Conservation (phyloP, 2,888 invertebrate genomes). For the Pammene fasciana region DNA sequence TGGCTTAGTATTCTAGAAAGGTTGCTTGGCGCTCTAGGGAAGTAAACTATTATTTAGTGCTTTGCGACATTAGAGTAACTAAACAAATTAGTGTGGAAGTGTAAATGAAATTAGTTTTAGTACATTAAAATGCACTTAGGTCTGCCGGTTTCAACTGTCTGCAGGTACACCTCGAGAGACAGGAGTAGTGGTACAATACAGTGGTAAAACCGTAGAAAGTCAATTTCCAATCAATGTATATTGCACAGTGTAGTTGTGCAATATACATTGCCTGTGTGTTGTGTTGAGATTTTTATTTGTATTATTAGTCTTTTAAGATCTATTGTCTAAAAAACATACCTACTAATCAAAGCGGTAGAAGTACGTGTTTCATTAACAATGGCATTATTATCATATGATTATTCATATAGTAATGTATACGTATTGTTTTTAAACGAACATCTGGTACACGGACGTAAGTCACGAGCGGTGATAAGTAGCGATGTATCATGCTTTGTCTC, state of each 20-base stretch:
- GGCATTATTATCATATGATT: slow-evolving; percentile 24
- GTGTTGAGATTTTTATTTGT: too few relatives aligned
- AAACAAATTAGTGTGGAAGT: neutral
- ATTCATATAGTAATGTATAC: slow-evolving; percentile 32
- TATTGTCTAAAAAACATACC: too few relatives aligned
- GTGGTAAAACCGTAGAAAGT: too few relatives aligned
- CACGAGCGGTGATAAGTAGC: slow-evolving; percentile 42
- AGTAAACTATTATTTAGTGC: neutral
- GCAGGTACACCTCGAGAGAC: neutral
- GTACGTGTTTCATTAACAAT: slow-evolving; percentile 14
- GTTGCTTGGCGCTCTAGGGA: slow-evolving; percentile 7
- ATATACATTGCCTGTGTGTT: too few relatives aligned
- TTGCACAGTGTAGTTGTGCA: too few relatives aligned
- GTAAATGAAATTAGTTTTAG: slow-evolving; percentile 2
- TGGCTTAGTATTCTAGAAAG: slow-evolving; percentile 10
- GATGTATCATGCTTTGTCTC: slow-evolving; percentile 21
- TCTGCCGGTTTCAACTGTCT: neutral
- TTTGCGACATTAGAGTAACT: neutral
- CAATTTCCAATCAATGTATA: too few relatives aligned
- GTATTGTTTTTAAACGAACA: slow-evolving; percentile 47
- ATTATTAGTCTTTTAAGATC: too few relatives aligned
- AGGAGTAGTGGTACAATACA: neutral
- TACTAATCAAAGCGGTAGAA: neutral
- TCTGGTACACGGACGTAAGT: slow-evolving; percentile 44
- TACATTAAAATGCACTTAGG: slow-evolving; percentile 10